Conservation (phyloP, 2,888 invertebrate genomes). For the Tachina lurida region DNA sequence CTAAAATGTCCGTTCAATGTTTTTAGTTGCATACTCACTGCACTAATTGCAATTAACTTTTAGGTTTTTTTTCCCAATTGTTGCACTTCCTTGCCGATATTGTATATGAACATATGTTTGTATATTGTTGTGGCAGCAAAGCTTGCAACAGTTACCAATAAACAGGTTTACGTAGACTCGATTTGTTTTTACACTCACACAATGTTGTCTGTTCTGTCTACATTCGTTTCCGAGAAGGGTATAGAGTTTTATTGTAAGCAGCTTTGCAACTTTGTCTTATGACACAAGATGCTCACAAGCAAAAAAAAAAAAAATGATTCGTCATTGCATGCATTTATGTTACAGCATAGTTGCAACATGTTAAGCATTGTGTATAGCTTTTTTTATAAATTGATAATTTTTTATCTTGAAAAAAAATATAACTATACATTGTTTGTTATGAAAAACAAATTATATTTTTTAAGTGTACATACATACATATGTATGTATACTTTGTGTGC, state of each 20-base stretch:
- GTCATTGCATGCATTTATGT: slow-evolving; percentile 14
- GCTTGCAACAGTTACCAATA: slow-evolving; percentile 38
- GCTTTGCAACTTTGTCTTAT: slow-evolving; percentile 7
- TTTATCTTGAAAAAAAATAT: no score
- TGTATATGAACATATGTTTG: not conserved
- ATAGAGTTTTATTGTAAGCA: slow-evolving; percentile 2
- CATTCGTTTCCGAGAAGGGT: not conserved
- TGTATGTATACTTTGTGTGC: no score
- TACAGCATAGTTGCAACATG: slow-evolving; percentile 33
- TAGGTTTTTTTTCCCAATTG: not conserved
- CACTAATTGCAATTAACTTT: slow-evolving; percentile 4
- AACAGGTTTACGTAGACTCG: slow-evolving; percentile 45
- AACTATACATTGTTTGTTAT: no score
- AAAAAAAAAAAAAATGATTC: slow-evolving; percentile 16
- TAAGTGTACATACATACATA: no score
- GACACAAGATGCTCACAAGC: not conserved
- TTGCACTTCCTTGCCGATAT: slow-evolving; percentile 15
- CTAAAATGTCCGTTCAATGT: not conserved
- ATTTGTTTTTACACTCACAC: slow-evolving; percentile 2
- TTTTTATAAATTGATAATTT: not conserved
- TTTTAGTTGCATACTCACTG: slow-evolving; percentile 35
- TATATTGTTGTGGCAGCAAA: not conserved
- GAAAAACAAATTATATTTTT: no score
- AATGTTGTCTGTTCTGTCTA: not conserved
- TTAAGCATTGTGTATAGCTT: slow-evolving; percentile 25